phyloP scores from a whole-genome alignment of 2,113 vertebrate species.

The Pionites leucogaster region DNA sequence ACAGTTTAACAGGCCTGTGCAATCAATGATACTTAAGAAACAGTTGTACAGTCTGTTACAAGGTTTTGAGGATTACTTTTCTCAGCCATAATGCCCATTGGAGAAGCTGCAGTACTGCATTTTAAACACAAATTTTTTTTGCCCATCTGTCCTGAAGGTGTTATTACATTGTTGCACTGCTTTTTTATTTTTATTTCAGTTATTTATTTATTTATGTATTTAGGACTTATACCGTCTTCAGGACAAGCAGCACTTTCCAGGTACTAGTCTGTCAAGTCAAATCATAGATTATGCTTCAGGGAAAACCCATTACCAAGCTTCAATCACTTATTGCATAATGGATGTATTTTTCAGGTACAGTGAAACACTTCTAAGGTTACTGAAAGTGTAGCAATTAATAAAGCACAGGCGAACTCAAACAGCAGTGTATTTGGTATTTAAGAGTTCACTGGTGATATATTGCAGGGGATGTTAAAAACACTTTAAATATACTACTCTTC shows the following conservation, averaged over 20 bases:
- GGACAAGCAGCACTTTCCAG: background rate
- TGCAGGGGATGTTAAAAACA: background rate
- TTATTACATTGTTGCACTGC: background rate
- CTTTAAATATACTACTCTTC: background rate
- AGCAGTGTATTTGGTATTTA: conserved; percentile 12
- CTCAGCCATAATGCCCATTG: background rate
- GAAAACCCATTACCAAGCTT: conserved; percentile 20
- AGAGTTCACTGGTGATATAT: background rate
- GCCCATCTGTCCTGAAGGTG: background rate
- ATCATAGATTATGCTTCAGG: conserved; percentile 27
- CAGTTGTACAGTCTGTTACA: background rate
- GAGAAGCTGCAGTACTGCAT: background rate
- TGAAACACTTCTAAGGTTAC: conserved; percentile 49
- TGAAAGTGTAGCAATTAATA: conserved; percentile 41
- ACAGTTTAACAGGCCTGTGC: background rate
- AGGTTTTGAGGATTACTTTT: background rate
- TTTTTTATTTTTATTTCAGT: background rate
- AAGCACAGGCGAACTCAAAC: conserved; percentile 7
- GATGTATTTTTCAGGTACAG: conserved; percentile 18
- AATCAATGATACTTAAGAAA: background rate
- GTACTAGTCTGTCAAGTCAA: background rate
- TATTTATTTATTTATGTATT: background rate
- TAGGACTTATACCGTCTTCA: background rate
- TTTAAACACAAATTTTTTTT: background rate
- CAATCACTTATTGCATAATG: conserved; percentile 43